Base-by-base conservation (phyloP, 1,140 invertebrate species). In the Gerris buenoi region DNA sequence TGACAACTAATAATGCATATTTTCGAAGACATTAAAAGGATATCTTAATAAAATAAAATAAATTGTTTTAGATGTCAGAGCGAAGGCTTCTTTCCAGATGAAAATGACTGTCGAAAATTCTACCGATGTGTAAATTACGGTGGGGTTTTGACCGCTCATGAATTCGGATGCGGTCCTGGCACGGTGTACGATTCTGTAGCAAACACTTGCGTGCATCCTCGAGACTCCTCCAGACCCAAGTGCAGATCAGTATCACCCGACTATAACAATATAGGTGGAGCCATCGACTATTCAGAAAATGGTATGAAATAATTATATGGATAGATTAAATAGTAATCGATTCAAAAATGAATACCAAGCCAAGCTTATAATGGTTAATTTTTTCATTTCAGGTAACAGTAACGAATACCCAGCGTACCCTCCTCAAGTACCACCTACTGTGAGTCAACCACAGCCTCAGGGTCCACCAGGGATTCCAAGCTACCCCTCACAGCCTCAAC, bases 141-240 rank as follows among this genome's bases (percentile, higher is more conserved):
- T 22, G 73, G 69, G 70, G 67, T 56, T 1, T 68, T 81, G 29
- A 78, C 75, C 0, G 70, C 72, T 1, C 84, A 85, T 67, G 79
- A 81, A 77, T 88, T 87, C 73, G 81, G 85, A 75, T 89, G 87
- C 73, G 84, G 81, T 1, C 78, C 80, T 59, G 86, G 85, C 27
- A 88, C 86, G 1, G 84, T 89, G 10, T 90, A 84, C 68, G 88
- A 89, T 72, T 80, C 82, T 18, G 77, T 80, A 1, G 81, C 78
- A n/a, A 80, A 82, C 69, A 78, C 83, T 65, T 90, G 87, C 73
- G 87, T 86, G 68, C 81, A 86, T 76, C 82, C 86, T 2, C 78
- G 79, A 66, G 83, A 80, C n/a, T 85, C 82, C 68, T 82, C 78
- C 65, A 77, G 84, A 26, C 66, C 75, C 23, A 81, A 84, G 23